These are phyloP conservation scores for Poeciliopsis presidionis DNA, from an alignment of 2,797 vertebrate genomes.

Conservation along the genomic window DNA sequence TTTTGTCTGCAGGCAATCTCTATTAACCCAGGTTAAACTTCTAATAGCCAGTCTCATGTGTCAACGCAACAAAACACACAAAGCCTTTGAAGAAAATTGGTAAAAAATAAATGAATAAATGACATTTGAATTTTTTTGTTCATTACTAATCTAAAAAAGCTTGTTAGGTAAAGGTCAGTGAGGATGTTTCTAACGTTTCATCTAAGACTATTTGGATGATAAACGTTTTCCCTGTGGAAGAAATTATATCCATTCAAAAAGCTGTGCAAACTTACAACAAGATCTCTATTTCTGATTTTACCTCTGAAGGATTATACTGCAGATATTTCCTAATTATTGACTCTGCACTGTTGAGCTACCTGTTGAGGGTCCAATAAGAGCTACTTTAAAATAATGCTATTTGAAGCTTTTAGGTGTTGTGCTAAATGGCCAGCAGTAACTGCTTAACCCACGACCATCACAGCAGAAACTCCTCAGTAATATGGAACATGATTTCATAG, in stretches of 20 bases:
- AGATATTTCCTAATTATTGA: constrained; percentile 7
- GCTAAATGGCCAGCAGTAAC: constrained; percentile 77
- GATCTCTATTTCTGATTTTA: constrained; percentile 1
- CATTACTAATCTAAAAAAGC: background rate
- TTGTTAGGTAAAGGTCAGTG: background rate
- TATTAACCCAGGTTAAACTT: constrained; percentile 29
- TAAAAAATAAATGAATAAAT: background rate
- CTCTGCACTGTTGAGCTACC: constrained; percentile 38
- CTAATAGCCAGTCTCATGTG: constrained; percentile 5
- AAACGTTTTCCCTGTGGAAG: background rate
- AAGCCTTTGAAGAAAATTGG: background rate
- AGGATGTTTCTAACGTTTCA: background rate
- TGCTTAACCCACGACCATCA: constrained; percentile 72
- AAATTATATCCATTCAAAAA: background rate
- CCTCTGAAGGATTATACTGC: constrained; percentile 2
- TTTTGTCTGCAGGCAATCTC: constrained; percentile 42
- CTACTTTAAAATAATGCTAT: constrained; percentile 69
- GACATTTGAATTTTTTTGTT: background rate
- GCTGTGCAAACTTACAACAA: constrained; percentile 2
- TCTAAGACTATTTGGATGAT: background rate
- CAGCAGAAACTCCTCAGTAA: constrained; percentile 78
- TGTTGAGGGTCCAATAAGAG: constrained; percentile 30
- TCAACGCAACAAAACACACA: constrained; percentile 9
- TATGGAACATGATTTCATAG: constrained; percentile 73
- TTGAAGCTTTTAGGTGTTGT: constrained; percentile 70